Base-by-base conservation (phyloP, 1,140 invertebrate species). In the Heliconius melpomene region DNA sequence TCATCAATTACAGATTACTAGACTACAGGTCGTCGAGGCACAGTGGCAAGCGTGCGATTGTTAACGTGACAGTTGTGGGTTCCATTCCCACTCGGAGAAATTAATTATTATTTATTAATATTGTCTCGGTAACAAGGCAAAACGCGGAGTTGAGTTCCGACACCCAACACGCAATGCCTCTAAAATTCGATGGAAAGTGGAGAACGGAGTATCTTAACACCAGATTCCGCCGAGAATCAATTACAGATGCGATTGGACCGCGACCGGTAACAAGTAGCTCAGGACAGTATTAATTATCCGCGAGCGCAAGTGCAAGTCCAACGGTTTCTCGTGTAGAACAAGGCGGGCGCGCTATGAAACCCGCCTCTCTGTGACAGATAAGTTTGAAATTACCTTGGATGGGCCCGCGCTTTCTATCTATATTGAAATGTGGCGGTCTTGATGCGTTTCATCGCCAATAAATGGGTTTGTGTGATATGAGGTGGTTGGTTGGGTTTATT, bases 321-420 rank as follows among this genome's bases (percentile, higher is more conserved):
- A 92, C 90, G 91, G 91, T 92, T 90, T 90, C 90, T 92, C 85
- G 87, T 90, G 91, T 92, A 92, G 88, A 89, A 89, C 89, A 88
- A 90, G 89, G 90, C 87, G 86, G 78, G 71, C 74, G 40, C 83
- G 77, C 83, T 84, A 86, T 88, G 75, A 77, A 77, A 74, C 79
- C 60, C 66, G 66, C 79, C 46, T 76, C 75, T 38, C 52, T 29
- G 52, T 46, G 66, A 52, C 72, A 75, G 57, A 50, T 40, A 38
- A 72, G 71, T 72, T 40, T 72, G 6, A 72, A 72, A 72, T 40
- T 72, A 66, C 60, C 60, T 29, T 2, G 2, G 60, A 29, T 66
- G 26, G 23, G 60, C 60, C 60, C 9, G 60, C 26, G 60, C 60
- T 60, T 60, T 60, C 54, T 66, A 66, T 66, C 60, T 26, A 29